Evolutionary conservation across 2,113 vertebrate genomes (phyloP).

Genomic region (Cochlearius cochlearius): DNA sequence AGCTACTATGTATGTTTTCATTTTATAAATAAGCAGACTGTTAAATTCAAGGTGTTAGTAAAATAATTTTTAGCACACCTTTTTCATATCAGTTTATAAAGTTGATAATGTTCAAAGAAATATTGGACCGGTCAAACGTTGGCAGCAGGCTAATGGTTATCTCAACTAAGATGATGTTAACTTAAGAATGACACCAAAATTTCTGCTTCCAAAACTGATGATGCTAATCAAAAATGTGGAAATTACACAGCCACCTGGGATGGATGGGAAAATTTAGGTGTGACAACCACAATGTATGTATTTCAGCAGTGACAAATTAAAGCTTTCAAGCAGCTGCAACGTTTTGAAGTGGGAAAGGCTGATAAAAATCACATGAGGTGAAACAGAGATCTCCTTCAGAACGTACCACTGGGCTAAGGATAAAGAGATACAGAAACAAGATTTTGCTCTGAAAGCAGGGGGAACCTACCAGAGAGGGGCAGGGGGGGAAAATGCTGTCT

Average conservation of each 20-base stretch:
- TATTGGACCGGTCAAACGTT: neutral
- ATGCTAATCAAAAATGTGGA: neutral
- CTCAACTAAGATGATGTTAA: neutral
- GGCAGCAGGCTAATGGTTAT: neutral
- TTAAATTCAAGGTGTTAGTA: neutral
- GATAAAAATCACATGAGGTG: neutral
- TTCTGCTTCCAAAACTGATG: slow-evolving; percentile 12
- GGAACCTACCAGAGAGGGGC: neutral
- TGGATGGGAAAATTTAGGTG: neutral
- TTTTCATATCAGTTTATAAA: neutral
- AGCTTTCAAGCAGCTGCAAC: neutral
- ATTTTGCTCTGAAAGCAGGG: neutral
- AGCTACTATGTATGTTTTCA: neutral
- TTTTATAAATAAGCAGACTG: neutral
- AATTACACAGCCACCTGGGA: neutral
- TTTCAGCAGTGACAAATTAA: slow-evolving; percentile 17
- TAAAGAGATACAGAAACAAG: neutral
- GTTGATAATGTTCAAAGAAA: neutral
- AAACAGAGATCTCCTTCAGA: neutral
- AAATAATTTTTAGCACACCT: neutral
- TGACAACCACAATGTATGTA: neutral
- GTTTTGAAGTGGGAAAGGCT: neutral
- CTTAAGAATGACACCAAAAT: neutral
- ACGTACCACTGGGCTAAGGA: neutral
- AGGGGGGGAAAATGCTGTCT: too few relatives aligned